These are phyloP conservation scores for Diphyllodes magnificus DNA, from an alignment of 2,113 vertebrate species.

Conservation along the genomic window DNA sequence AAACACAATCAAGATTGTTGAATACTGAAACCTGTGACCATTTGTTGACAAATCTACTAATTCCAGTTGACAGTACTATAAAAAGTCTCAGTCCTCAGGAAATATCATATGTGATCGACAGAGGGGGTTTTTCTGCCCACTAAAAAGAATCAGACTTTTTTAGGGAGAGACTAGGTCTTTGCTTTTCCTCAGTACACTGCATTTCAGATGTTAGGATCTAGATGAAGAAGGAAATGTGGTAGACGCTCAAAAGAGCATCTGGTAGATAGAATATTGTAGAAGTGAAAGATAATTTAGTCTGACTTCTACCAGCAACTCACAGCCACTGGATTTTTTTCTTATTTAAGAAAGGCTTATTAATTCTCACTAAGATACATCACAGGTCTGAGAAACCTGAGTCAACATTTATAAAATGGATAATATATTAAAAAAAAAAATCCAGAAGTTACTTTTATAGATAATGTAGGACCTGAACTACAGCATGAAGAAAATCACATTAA, in stretches of 20 bases:
- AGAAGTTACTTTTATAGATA: neutral
- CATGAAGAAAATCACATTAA: neutral
- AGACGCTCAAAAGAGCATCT: neutral
- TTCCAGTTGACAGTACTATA: neutral
- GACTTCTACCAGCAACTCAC: neutral
- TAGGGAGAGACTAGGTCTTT: neutral
- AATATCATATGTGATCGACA: neutral
- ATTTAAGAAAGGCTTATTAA: neutral
- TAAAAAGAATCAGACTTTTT: neutral
- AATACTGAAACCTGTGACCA: neutral
- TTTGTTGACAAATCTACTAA: neutral
- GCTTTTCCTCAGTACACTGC: neutral
- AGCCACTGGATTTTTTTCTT: neutral
- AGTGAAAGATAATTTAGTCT: constrained; percentile 29
- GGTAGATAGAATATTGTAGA: neutral
- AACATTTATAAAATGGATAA: neutral
- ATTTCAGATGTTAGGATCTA: constrained; percentile 14
- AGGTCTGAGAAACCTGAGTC: neutral
- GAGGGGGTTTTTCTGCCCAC: neutral
- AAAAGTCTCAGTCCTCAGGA: neutral
- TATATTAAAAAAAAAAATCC: neutral
- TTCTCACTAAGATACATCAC: neutral
- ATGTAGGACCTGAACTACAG: neutral
- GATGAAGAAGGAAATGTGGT: neutral
- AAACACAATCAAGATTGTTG: neutral